A percentile compares a stretch with the other conserved stretches of the same genome.
These are phyloP conservation scores for Lordiphosa fenestrarum DNA, from an alignment of 2,888 invertebrate species.

Conservation along the genomic window DNA sequence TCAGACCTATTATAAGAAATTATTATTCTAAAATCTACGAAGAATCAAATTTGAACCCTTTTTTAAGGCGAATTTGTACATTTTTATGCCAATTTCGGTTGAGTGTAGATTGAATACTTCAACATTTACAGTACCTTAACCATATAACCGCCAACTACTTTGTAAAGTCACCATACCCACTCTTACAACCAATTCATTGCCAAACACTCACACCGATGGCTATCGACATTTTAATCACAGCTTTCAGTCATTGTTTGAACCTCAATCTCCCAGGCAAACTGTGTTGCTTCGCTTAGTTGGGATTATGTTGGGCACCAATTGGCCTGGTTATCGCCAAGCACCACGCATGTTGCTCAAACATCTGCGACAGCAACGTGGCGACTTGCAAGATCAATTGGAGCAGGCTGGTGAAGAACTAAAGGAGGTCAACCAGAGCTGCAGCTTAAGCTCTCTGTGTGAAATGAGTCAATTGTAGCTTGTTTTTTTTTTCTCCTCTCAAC, in stretches of 20 bases:
- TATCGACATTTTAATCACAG: conserved; percentile 8
- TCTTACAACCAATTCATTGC: conserved; percentile 3
- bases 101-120: too few relatives aligned
- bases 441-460: conserved; percentile 9
- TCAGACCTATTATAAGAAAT: too few relatives aligned
- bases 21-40: too few relatives aligned
- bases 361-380: conserved; percentile 56
- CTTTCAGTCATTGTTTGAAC: conserved; percentile 32
- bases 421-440: conserved; percentile 53
- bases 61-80: too few relatives aligned
- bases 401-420: conserved; percentile 57
- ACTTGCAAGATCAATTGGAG: conserved; percentile 57
- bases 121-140: too few relatives aligned
- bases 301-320: conserved; percentile 46
- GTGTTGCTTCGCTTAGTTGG: conserved; percentile 11
- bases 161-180: conserved; percentile 9
- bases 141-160: neutral
- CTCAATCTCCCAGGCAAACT: conserved; percentile 15
- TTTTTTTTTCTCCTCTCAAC: conserved; percentile 5
- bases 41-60: too few relatives aligned
- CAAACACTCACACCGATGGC: conserved; percentile 13
- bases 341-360: conserved; percentile 64
- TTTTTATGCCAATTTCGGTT: too few relatives aligned
- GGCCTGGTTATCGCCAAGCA: conserved; percentile 37
- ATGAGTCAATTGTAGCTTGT: conserved; percentile 11